phyloP scores from a whole-genome alignment of 2,888 invertebrate species.

The Andrena minutula region DNA sequence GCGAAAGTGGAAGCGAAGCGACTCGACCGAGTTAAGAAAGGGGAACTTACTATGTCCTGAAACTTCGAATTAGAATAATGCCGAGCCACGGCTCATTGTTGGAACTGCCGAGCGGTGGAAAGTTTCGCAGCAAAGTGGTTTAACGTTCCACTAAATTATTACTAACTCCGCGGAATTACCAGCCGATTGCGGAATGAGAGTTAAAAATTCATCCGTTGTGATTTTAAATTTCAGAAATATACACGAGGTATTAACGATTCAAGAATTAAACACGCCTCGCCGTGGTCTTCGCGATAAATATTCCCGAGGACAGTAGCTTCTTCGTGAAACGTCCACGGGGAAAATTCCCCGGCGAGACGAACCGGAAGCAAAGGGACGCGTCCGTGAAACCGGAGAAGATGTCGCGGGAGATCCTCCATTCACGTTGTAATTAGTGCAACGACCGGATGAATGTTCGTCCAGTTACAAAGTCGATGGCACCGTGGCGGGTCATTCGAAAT shows the following conservation, averaged over 20 bases:
- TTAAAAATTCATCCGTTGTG: background rate
- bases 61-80: conserved; percentile 54
- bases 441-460: conserved; percentile 46
- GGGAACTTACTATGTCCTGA: conserved; percentile 25
- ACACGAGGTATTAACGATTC: background rate
- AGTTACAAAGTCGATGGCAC: conserved; percentile 63
- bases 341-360: conserved; percentile 21
- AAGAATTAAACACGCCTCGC: background rate
- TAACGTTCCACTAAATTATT: conserved; percentile 35
- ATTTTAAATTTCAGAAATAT: background rate
- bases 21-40: background rate
- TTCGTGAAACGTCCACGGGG: conserved; percentile 30
- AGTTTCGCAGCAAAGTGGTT: conserved; percentile 25
- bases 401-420: conserved; percentile 54
- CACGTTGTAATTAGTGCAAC: conserved; percentile 68
- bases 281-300: background rate
- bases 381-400: conserved; percentile 42
- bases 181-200: no score
- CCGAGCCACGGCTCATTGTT: conserved; percentile 31
- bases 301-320: background rate
- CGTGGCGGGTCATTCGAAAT: conserved; percentile 69
- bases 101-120: background rate
- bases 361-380: conserved; percentile 39
- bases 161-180: conserved; percentile 6
- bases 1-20: conserved; percentile 27